Conservation (phyloP, 2,888 invertebrate genomes). For the Polyommatus iphigenia region DNA sequence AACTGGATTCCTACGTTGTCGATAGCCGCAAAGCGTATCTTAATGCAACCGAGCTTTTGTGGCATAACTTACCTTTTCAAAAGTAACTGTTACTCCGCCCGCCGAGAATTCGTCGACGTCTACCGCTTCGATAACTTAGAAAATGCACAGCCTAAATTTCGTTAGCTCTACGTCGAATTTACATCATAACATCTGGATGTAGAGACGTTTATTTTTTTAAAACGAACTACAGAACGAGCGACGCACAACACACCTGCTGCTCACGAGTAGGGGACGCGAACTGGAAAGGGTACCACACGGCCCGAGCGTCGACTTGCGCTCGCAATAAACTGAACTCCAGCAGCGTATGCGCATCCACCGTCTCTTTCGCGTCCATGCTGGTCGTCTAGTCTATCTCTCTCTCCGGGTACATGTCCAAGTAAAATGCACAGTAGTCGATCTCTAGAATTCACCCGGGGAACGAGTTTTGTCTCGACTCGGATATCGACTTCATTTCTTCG, state of each 20-base stretch:
- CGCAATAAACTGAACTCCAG: constrained; percentile 62
- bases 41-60: constrained; percentile 73
- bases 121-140: constrained; percentile 53
- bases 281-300: constrained; percentile 65
- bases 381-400: constrained; percentile 43
- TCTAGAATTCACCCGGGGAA: constrained; percentile 65
- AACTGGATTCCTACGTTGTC: constrained; percentile 77
- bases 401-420: constrained; percentile 46
- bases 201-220: constrained; percentile 57
- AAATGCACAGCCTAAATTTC: constrained; percentile 63
- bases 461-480: constrained; percentile 73
- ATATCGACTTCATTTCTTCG: constrained; percentile 65
- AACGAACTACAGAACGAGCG: constrained; percentile 61
- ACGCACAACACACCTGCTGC: constrained; percentile 70
- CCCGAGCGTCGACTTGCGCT: constrained; percentile 59
- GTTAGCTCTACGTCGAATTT: constrained; percentile 55
- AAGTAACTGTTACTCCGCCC: constrained; percentile 73
- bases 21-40: constrained; percentile 74
- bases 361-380: constrained; percentile 49
- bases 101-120: constrained; percentile 56
- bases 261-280: constrained; percentile 69
- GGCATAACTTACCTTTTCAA: constrained; percentile 77
- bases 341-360: constrained; percentile 64
- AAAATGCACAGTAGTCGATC: constrained; percentile 72
- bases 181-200: constrained; percentile 64